Conservation (phyloP, 2,797 vertebrate species). For the Sebastes alutus region DNA sequence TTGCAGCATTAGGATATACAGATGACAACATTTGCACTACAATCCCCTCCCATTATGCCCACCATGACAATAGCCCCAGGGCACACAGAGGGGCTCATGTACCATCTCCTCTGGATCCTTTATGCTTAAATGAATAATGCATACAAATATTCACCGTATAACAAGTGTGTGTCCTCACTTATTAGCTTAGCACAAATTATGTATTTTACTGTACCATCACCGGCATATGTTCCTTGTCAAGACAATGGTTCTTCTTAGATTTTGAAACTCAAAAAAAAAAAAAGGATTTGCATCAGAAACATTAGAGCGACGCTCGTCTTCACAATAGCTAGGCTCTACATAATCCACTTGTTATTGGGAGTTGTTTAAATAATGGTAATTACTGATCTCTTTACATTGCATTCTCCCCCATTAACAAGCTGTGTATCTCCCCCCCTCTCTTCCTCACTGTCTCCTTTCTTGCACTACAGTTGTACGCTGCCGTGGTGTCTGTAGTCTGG, state of each 20-base stretch:
- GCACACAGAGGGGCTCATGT: constrained; percentile 62
- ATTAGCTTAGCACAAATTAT: constrained; percentile 55
- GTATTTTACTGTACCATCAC: constrained; percentile 53
- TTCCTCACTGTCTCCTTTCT: constrained; percentile 65
- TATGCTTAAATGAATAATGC: constrained; percentile 69
- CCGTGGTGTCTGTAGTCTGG: constrained; percentile 78
- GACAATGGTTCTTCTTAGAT: constrained; percentile 49
- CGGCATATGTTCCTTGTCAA: constrained; percentile 33
- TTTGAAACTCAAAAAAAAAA: constrained; percentile 39
- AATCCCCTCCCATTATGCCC: constrained; percentile 67
- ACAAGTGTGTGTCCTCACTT: constrained; percentile 48
- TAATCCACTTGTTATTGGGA: constrained; percentile 82
- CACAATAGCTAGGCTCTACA: constrained; percentile 66
- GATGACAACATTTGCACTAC: constrained; percentile 68
- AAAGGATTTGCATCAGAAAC: constrained; percentile 65
- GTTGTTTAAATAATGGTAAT: constrained; percentile 85
- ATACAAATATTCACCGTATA: constrained; percentile 61
- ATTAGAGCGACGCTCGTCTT: constrained; percentile 62
- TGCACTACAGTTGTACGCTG: constrained; percentile 80
- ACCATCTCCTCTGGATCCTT: constrained; percentile 67
- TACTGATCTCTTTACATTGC: constrained; percentile 83
- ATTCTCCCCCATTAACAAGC: constrained; percentile 82
- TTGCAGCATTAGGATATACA: constrained; percentile 61
- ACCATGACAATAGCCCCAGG: constrained; percentile 70
- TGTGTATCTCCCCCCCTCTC: constrained; percentile 50